Evolutionary conservation across 1,140 invertebrate genomes (phyloP).

Genomic region (Drosophila sulfurigaster): DNA sequence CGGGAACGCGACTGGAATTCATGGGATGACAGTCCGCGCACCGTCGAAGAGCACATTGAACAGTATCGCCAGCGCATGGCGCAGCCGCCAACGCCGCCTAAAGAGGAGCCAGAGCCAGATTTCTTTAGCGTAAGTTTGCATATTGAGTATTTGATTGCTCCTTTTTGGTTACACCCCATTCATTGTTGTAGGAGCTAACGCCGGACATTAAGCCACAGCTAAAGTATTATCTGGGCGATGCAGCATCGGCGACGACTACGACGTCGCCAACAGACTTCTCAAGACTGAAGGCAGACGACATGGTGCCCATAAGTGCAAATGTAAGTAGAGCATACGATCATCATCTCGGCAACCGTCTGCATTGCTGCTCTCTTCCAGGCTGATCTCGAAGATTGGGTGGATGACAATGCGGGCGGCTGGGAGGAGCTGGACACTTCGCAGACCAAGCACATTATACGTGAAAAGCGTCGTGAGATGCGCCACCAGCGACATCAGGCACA

Average conservation of each 20-base stretch:
- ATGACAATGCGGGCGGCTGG: conserved; percentile 80
- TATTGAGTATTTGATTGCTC: background rate
- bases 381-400: conserved; percentile 84
- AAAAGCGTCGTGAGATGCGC: conserved; percentile 80
- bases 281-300: conserved; percentile 75
- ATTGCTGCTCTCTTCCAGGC: conserved; percentile 48
- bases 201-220: conserved; percentile 81
- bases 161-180: background rate
- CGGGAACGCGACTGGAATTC: conserved; percentile 82
- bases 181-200: conserved; percentile 66
- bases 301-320: conserved; percentile 76
- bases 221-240: conserved; percentile 71
- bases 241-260: conserved; percentile 12
- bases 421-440: conserved; percentile 83
- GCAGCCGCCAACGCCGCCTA: conserved; percentile 74
- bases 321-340: conserved; percentile 41
- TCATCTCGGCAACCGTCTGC: too few species aligned
- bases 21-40: conserved; percentile 83
- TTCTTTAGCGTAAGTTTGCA: conserved; percentile 77
- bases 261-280: conserved; percentile 64
- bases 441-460: conserved; percentile 80
- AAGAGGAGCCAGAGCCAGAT: conserved; percentile 76
- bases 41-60: conserved; percentile 84
- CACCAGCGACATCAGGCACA: conserved; percentile 63
- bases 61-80: conserved; percentile 81